Conservation (phyloP, 2,888 invertebrate species). For the Microctonus hyperodae region DNA sequence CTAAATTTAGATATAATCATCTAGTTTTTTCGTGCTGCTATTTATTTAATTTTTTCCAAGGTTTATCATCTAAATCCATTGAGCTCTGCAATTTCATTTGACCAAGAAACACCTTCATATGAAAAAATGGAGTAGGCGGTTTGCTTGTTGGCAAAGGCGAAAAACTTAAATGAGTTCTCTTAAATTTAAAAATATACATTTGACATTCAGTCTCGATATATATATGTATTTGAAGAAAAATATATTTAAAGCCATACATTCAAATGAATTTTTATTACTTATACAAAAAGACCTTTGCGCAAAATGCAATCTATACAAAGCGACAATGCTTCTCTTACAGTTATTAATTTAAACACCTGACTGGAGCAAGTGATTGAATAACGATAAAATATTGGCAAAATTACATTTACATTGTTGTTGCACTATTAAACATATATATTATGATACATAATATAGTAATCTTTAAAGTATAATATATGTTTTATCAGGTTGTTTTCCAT, state of each 20-base stretch:
- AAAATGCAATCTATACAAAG: constrained; percentile 7
- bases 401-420: constrained; percentile 18
- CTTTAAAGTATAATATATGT: constrained; percentile 59
- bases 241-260: not conserved
- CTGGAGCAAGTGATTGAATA: constrained; percentile 53
- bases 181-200: no score
- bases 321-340: constrained; percentile 37
- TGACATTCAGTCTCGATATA: no score
- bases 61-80: constrained; percentile 65
- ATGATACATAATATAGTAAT: constrained; percentile 58
- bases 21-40: constrained; percentile 91
- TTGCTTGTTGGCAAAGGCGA: no score
- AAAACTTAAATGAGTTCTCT: no score
- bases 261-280: not conserved
- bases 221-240: no score
- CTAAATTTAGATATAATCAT: constrained; percentile 83
- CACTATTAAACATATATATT: constrained; percentile 28
- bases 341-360: not conserved
- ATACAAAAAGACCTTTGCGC: constrained; percentile 9
- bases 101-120: constrained; percentile 64
- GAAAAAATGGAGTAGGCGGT: no score
- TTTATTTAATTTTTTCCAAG: constrained; percentile 83
- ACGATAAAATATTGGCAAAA: constrained; percentile 46
- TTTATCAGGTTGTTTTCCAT: constrained; percentile 29
- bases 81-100: not conserved